phyloP scores from a whole-genome alignment of 2,113 vertebrate genomes.

The Condylura cristata region DNA sequence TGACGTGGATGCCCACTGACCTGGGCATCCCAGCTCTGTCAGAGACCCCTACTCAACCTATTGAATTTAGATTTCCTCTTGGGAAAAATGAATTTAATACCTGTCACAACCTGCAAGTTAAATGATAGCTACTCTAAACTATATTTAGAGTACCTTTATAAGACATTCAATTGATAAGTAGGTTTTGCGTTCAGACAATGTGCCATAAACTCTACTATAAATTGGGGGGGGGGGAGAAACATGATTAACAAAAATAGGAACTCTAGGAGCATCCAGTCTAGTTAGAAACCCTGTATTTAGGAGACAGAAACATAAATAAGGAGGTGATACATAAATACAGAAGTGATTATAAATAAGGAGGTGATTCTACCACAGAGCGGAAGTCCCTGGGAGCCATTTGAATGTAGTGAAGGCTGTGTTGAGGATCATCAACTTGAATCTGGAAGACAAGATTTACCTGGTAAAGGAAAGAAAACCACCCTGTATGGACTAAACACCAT shows the following conservation, averaged over 20 bases:
- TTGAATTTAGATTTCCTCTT: background rate
- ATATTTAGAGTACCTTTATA: background rate
- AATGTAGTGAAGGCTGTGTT: background rate
- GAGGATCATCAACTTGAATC: background rate
- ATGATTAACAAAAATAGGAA: background rate
- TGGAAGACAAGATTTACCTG: background rate
- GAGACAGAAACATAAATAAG: background rate
- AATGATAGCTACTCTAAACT: background rate
- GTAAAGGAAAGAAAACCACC: background rate
- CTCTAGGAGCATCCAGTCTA: background rate
- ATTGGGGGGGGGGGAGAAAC: background rate
- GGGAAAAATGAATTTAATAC: background rate
- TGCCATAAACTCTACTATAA: background rate
- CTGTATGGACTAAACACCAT: background rate
- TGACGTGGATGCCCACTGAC: background rate
- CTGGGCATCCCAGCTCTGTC: background rate
- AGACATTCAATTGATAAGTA: background rate
- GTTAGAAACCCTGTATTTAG: background rate
- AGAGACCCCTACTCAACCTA: background rate
- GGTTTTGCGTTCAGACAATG: background rate
- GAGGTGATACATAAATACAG: background rate
- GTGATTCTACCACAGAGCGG: background rate
- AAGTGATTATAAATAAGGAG: background rate
- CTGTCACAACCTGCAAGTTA: background rate
- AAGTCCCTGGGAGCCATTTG: background rate